phyloP scores from a whole-genome alignment of 2,113 vertebrate species.

The Syngnathoides biaculeatus region DNA sequence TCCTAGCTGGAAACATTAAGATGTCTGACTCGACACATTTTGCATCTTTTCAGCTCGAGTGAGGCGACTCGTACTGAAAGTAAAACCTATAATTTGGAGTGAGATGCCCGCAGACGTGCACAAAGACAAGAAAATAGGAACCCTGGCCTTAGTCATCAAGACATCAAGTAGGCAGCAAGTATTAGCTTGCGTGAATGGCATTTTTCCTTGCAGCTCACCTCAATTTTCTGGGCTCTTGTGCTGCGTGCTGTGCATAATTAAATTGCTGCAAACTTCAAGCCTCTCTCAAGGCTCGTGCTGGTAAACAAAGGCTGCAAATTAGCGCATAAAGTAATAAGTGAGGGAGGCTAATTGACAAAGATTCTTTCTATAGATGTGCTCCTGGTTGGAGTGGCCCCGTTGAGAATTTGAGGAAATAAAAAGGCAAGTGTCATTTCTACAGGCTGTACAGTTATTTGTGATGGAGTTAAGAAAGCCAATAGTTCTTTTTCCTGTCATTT shows the following conservation, averaged over 20 bases:
- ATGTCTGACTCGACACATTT: slow-evolving; percentile 15
- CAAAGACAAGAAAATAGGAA: slow-evolving; percentile 41
- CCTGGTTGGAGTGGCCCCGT: slow-evolving; percentile 35
- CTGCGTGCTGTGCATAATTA: slow-evolving; percentile 49
- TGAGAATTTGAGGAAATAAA: slow-evolving; percentile 60
- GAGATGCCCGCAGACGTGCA: slow-evolving; percentile 34
- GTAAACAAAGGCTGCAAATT: slow-evolving; percentile 56
- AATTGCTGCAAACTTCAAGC: slow-evolving; percentile 55
- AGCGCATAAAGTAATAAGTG: slow-evolving; percentile 38
- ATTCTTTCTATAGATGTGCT: slow-evolving; percentile 41
- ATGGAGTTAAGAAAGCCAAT: not conserved
- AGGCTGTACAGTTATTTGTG: slow-evolving; percentile 3
- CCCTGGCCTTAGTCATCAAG: slow-evolving; percentile 27
- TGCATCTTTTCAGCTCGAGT: slow-evolving; percentile 21
- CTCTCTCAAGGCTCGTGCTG: slow-evolving; percentile 41
- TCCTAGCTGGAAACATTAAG: slow-evolving; percentile 2
- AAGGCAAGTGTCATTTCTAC: slow-evolving; percentile 25
- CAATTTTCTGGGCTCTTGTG: slow-evolving; percentile 51
- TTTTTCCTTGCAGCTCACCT: slow-evolving; percentile 56
- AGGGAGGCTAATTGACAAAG: slow-evolving; percentile 30
- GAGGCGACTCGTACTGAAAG: slow-evolving; percentile 43
- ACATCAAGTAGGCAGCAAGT: slow-evolving; percentile 15
- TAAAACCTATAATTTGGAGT: slow-evolving; percentile 52
- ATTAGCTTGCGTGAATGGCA: slow-evolving; percentile 38
- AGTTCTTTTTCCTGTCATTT: not conserved